Conservation (phyloP, 2,888 invertebrate species). For the Saturnia pavonia region DNA sequence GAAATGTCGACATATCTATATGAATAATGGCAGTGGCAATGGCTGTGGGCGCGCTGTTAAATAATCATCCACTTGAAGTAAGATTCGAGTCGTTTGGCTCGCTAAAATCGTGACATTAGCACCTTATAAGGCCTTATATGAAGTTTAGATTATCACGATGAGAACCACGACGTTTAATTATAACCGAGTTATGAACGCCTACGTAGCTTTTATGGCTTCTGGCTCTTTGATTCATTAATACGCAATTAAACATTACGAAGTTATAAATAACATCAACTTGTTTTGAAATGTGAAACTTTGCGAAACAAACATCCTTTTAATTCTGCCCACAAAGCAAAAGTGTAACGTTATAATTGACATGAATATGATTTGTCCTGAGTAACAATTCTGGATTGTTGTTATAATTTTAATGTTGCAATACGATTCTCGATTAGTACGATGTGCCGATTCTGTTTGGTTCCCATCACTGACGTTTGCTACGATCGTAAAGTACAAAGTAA, state of each 20-base stretch:
- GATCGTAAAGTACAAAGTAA: conserved; percentile 31
- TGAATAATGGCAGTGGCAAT: conserved; percentile 44
- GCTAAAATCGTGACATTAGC: conserved; percentile 35
- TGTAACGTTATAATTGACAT: not conserved
- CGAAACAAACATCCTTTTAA: conserved; percentile 26
- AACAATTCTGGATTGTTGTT: conserved; percentile 37
- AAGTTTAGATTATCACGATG: conserved; percentile 54
- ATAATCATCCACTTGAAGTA: conserved; percentile 32
- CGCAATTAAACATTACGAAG: conserved; percentile 45
- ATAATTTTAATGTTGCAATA: conserved; percentile 38
- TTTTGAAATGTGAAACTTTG: conserved; percentile 17
- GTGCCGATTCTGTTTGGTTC: conserved; percentile 43
- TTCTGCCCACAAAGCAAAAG: not conserved
- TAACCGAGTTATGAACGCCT: conserved; percentile 72
- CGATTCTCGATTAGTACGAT: conserved; percentile 34
- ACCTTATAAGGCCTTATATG: conserved; percentile 32
- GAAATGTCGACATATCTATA: conserved; percentile 47
- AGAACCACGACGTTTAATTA: conserved; percentile 75
- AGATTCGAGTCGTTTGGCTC: conserved; percentile 43
- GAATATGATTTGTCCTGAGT: conserved; percentile 5
- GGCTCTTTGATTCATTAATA: conserved; percentile 65
- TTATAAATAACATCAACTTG: conserved; percentile 25
- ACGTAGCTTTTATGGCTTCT: conserved; percentile 62
- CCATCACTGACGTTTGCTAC: conserved; percentile 25
- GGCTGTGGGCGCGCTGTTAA: conserved; percentile 42